Evolutionary conservation across 2,888 invertebrate species (phyloP), one percentile per base, ranked within the genome.

Genomic region (Orchesellides sinensis): DNA sequence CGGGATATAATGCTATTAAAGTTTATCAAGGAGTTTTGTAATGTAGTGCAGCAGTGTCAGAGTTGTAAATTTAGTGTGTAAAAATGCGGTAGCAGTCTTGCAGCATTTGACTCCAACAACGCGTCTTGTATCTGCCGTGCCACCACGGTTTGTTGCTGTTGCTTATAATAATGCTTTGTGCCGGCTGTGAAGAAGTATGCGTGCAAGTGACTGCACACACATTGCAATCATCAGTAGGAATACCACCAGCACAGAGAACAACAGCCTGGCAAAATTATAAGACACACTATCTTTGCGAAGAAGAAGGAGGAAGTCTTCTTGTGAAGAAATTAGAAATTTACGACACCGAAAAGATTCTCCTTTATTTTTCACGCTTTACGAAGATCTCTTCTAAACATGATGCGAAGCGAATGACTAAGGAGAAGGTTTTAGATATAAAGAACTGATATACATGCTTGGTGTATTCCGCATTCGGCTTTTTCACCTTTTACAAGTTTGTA

Each of bases 331-430:
- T 66, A 56, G 66, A 65, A 75, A 75, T 75, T 75, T 75, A 75
- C 75, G 75, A 68, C 75, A 75, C 75, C 56, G 75, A 75, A 68
- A 75, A 56, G 74, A 75, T 75, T 75, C n/a, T n/a, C n/a, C n/a
- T n/a, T n/a, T n/a, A n/a, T n/a, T 75, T 54, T 75, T 75, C 66
- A 75, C 56, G 66, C 75, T 75, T 75, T 75, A 52, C 27, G 66
- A 75, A 68, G n/a, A 68, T 75, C 74, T 65, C 74, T 40, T 19
- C 21, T 40, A n/a, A 14, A 40, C 40, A 40, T n/a, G 56, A 29
- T 17, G 59, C 59, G 17, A 27, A 25, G 25, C 4, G 59, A 2
- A n/a, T 49, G 49, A 56, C 12, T 12, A 56, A 25, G 19, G 49
- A 21, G 49, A 49, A 8, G 5, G 35, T 21, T 17, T 54, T 54